Evolutionary conservation across 2,888 invertebrate species (phyloP), one percentile per base, ranked within the genome.

Genomic region (Pristionchus maxplancki): DNA sequence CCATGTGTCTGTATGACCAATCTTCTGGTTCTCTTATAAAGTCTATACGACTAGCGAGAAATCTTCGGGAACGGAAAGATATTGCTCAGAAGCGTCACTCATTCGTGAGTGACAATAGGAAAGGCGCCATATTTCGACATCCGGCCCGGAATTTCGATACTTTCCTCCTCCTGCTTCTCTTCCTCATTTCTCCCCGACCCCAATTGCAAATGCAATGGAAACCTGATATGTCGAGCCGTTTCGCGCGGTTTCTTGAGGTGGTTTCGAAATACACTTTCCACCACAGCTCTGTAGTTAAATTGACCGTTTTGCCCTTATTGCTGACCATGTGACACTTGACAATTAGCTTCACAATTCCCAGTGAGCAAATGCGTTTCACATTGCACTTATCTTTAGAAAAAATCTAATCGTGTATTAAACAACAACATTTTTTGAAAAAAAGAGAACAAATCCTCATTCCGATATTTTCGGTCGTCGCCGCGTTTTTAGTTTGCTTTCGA

Each of bases 61-160:
- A 48, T 1, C 48, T 48, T 15, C 20, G 4, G 50, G 5, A 50
- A 50, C 15, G 20, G 17, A 20, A 50, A 20, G 20, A 8, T 20
- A 17, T 13, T 50, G 50, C 50, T 5, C 50, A 50, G 11, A 50
- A 50, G 50, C 50, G 67, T 34, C 67, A 11, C 15, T 67, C 67
- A 67, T 67, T 28, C 34, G 28, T 34, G 67, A 67, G 67, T 67
- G 67, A 67, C 67, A 67, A 34, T 1, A 17, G 31, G 15, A 0
- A 1, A 28, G 11, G 31, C 67, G 67, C 34, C 34, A 67, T 67
- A 67, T 67, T 67, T 67, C 67, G 34, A 67, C 67, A 67, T 67
- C 67, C 67, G 67, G 62, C 50, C 50, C 50, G 50, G 67, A 28
- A 67, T 67, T 67, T 67, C 67, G 28, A 28, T 67, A 34, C 67